Percentiles rank a stretch among this genome's conserved stretches.
Evolutionary conservation across 2,888 invertebrate species (phyloP).

Genomic region (Dryadula phaetusa): DNA sequence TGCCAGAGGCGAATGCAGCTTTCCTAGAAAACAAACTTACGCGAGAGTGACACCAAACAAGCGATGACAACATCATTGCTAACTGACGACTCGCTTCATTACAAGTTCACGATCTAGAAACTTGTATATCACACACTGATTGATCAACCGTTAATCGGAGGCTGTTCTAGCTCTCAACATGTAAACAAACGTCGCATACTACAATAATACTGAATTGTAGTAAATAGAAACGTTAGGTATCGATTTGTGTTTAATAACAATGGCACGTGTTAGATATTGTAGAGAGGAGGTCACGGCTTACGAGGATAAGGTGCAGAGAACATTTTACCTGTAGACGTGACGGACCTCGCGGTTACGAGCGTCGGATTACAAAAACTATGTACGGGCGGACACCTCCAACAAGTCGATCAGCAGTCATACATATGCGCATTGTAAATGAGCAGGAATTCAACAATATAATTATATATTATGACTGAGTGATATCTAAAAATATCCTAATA

Average conservation of each 20-base stretch:
- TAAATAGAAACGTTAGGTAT: neutral
- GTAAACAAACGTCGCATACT: neutral
- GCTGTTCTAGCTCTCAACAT: neutral
- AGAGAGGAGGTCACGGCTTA: neutral
- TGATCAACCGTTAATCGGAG: neutral
- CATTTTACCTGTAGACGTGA: slow-evolving; percentile 19
- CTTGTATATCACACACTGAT: neutral
- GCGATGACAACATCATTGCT: slow-evolving; percentile 42
- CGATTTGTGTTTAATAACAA: slow-evolving; percentile 7
- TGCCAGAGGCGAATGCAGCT: slow-evolving; percentile 54
- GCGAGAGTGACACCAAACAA: slow-evolving; percentile 42
- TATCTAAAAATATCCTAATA: too few species aligned
- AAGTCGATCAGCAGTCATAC: neutral
- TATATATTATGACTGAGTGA: too few species aligned
- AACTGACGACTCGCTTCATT: slow-evolving; percentile 20
- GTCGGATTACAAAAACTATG: slow-evolving; percentile 12
- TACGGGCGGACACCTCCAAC: neutral
- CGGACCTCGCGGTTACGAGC: slow-evolving; percentile 9
- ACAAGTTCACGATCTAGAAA: slow-evolving; percentile 34
- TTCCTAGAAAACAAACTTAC: slow-evolving; percentile 56
- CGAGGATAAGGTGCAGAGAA: neutral
- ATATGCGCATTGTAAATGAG: neutral
- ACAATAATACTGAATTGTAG: neutral
- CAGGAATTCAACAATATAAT: neutral
- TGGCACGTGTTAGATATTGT: neutral